Evolutionary conservation across 2,797 vertebrate species (phyloP), one percentile per base, ranked within the genome.

Genomic region (Peromyscus nudipes): DNA sequence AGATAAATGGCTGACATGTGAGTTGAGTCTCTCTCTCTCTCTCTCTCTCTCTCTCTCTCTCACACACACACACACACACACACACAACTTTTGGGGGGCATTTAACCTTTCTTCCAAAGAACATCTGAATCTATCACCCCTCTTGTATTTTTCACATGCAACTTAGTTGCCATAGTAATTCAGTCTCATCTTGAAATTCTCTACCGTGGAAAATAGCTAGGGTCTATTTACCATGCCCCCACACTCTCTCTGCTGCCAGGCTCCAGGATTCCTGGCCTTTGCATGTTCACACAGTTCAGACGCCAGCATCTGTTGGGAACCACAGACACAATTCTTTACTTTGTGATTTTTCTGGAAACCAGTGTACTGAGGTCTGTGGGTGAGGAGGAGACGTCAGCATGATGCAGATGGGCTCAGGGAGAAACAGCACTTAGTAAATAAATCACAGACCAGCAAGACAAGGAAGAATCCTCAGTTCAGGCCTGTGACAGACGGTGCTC

Each of bases 111-210:
- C 67, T 37, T 97, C 92, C 84, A 95, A 97, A 55, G 76, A 88
- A 55, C 79, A 97, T 92, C 34, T 95, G 93, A 98, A 92, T 95
- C 83, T 85, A 95, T 81, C 8, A 83, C 49, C 13, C 83, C 19
- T 87, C 89, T 64, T 87, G 40, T 0, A 65, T 97, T 97, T 96
- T 84, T 85, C 85, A 95, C 65, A 96, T 23, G 88, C 87, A 98
- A 96, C 75, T 97, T 96, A 97, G 98, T 98, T 98, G 93, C 93
- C 97, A 98, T 96, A 97, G 97, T 83, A 98, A 98, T 98, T 95
- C 0, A n/a, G 91, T 83, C 94, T 92, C 75, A 95, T 96, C 83
- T 71, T 90, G 76, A 97, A 95, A 97, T 90, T 82, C 75, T 97
- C 52, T 92, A 85, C 62, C 75, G 77, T 85, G 64, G 94, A 95